These are phyloP conservation scores for Ernsta delagoae DNA, from an alignment of 2,888 invertebrate genomes.

Conservation along the genomic window DNA sequence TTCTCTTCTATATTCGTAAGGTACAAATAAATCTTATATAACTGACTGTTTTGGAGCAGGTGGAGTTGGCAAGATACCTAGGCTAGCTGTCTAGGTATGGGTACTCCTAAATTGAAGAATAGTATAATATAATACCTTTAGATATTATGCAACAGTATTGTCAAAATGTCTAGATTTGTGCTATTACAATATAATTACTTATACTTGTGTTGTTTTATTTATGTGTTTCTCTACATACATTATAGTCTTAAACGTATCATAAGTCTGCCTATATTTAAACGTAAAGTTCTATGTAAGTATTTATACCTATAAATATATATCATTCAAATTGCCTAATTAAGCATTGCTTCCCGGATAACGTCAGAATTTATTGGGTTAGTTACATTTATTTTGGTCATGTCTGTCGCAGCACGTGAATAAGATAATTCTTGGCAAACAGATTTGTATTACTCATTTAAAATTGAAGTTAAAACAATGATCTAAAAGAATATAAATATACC, in stretches of 20 bases:
- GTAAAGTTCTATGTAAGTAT: background rate
- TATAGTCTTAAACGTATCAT: background rate
- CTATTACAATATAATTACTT: too few relatives aligned
- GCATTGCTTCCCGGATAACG: constrained; percentile 10
- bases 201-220: too few relatives aligned
- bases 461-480: background rate
- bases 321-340: background rate
- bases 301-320: background rate
- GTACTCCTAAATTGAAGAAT: too few relatives aligned
- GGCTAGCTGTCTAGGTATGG: too few relatives aligned
- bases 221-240: background rate
- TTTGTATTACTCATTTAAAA: constrained; percentile 33
- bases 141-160: too few relatives aligned
- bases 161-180: too few relatives aligned
- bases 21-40: too few relatives aligned
- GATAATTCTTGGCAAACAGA: constrained; percentile 51
- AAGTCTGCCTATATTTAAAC: background rate
- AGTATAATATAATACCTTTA: too few relatives aligned
- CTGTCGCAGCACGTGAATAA: constrained; percentile 46
- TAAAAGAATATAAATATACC: background rate
- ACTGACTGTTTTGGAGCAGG: too few relatives aligned
- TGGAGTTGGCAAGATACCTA: too few relatives aligned
- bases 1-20: too few relatives aligned
- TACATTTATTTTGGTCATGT: constrained; percentile 19
- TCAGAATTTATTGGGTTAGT: constrained; percentile 5